Base-by-base conservation (phyloP, 2,113 vertebrate species). In the Anguilla japonica region DNA sequence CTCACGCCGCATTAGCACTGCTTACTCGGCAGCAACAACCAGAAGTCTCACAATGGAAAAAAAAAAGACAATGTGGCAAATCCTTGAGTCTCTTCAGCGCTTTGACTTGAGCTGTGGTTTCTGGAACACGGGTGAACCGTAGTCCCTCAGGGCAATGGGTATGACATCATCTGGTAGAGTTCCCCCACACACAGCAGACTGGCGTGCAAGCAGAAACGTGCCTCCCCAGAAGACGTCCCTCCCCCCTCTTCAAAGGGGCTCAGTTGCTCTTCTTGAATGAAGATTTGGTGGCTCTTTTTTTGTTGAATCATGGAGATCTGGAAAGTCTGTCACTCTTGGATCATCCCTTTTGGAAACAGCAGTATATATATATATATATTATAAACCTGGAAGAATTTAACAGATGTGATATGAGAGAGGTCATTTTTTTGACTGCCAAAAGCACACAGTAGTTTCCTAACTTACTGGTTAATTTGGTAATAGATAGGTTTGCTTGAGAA, bases 31-130 rank as follows among this genome's bases (percentile, higher is more conserved):
- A 29, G 16, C 15, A 7, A 39, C 41, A 71, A 53, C n/a, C 83
- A 84, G 83, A 67, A 34, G 43, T 85, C 29, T 85, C 15, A 80
- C 84, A 85, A 57, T 85, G 57, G 83, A 34, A 79, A 75, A 53
- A 75, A 53, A 56, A 57, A 57, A 56, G 71, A 79, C 34, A 29
- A 6, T 34, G 34, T 40, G 41, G 34, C 29, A 34, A 78, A 50
- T 41, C 50, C 16, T 34, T 39, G 18, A 39, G 78, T 39, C 50
- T 29, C 29, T 79, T 29, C 46, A 20, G 84, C 41, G 6, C 67
- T 43, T 22, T 50, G 67, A 34, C 71, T 34, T 79, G 67, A 34
- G 84, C 75, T 53, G 41, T 34, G 34, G 46, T 57, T 56, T 41
- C 50, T 41, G 78, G 26, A 80, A 5, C 3, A 34, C 39, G 8